phyloP scores from a whole-genome alignment of 2,888 invertebrate species.

The Dusona sp. region DNA sequence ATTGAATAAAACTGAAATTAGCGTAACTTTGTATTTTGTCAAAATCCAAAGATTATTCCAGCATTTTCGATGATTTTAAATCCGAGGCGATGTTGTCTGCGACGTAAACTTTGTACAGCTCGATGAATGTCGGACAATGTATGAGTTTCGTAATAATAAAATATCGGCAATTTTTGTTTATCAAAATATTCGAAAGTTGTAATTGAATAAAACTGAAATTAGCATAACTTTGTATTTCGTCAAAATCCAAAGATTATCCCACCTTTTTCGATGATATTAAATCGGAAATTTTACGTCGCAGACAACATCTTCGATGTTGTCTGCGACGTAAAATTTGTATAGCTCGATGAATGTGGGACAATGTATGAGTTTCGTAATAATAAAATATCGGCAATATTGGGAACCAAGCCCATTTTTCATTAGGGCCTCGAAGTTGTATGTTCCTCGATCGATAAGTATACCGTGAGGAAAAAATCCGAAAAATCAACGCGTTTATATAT shows the following conservation, averaged over 20 bases:
- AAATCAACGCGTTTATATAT: not conserved
- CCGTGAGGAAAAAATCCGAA: not conserved
- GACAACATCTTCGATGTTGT: too few relatives aligned
- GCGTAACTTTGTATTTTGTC: too few relatives aligned
- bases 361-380: not conserved
- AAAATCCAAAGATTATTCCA: not conserved
- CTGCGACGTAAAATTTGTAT: not conserved
- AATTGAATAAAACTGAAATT: too few relatives aligned
- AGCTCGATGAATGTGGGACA: not conserved
- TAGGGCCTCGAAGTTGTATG: not conserved
- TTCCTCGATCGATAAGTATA: constrained; percentile 7
- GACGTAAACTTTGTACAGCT: not conserved
- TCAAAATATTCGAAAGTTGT: too few relatives aligned
- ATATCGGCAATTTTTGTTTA: too few relatives aligned
- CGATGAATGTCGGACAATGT: not conserved
- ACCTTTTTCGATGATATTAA: not conserved
- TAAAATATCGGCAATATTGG: not conserved
- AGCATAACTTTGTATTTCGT: too few relatives aligned
- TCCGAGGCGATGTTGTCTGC: not conserved
- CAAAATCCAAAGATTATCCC: not conserved
- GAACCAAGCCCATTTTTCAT: constrained; percentile 10
- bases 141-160: not conserved
- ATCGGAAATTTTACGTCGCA: too few relatives aligned
- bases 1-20: too few relatives aligned
- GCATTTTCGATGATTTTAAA: not conserved